Conservation (phyloP, 2,888 invertebrate species). For the Tenthredo amoena region DNA sequence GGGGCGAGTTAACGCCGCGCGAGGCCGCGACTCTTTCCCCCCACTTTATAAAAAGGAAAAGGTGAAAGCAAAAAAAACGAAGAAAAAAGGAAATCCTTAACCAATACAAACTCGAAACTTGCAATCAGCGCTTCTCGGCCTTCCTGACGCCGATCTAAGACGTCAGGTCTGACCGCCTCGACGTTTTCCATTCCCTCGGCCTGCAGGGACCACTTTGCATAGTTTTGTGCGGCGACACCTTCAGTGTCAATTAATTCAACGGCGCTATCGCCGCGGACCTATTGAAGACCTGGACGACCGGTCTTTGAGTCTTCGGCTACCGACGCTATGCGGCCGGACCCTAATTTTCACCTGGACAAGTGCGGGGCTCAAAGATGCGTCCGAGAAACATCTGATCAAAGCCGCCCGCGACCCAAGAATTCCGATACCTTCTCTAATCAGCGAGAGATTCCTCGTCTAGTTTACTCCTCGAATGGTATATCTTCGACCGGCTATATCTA, state of each 20-base stretch:
- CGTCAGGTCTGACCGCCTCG: conserved; percentile 18
- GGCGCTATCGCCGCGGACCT: conserved; percentile 56
- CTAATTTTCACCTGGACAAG: conserved; percentile 49
- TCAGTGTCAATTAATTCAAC: conserved; percentile 75
- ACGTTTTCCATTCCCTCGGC: conserved; percentile 4
- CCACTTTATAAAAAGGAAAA: neutral
- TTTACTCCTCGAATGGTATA: conserved; percentile 13
- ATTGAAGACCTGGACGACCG: conserved; percentile 40
- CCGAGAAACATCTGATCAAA: conserved; percentile 38
- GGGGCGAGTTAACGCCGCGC: conserved; percentile 38
- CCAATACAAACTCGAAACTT: conserved; percentile 31
- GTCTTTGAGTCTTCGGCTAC: conserved; percentile 36
- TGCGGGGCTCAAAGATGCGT: conserved; percentile 23
- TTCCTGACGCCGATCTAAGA: conserved; percentile 28
- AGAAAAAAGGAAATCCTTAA: conserved; percentile 1
- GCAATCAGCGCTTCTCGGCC: conserved; percentile 18
- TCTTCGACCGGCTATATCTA: neutral
- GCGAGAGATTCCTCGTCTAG: conserved; percentile 42
- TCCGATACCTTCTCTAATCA: conserved; percentile 50
- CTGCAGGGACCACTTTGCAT: conserved; percentile 68
- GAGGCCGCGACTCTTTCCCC: neutral
- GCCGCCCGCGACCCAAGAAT: conserved; percentile 41
- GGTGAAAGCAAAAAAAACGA: neutral
- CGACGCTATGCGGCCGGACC: conserved; percentile 20
- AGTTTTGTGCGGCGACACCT: conserved; percentile 75